Base-by-base conservation (phyloP, 2,113 vertebrate genomes). In the Capreolus pygargus region DNA sequence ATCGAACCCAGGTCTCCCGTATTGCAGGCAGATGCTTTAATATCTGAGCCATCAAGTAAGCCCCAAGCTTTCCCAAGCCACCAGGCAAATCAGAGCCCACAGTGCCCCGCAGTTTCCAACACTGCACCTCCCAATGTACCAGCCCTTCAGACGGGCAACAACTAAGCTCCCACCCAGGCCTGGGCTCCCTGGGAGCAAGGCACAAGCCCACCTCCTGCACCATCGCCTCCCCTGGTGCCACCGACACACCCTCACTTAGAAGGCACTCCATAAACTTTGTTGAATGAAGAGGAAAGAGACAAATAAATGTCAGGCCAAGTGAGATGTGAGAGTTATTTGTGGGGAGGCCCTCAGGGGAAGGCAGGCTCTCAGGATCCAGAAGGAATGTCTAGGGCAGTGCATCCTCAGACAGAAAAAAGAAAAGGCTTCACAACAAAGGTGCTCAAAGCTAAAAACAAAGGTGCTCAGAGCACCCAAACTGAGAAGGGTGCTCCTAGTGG, bases 191-290 rank as follows among this genome's bases (percentile, higher is more conserved):
- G 43, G 57, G 39, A 19, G 11, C 19, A 25, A 60, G 17, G 15
- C 5, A 1, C 5, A 1, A 8, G 27, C 3, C 57, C 3, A 0
- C 19, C 43, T 23, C 7, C 36, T 0, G 9, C n/a, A 12, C 45
- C 76, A 6, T 2, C 15, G 1, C 0, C 1, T 16, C 27, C 76
- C 84, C 39, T 2, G 2, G 21, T 1, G 17, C 39, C 12, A 3
- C 67, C 2, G 1, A 74, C 39, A 30, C 7, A 2, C 67, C 16
- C 3, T 45, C 36, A 6, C 19, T 28, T 7, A 2, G 1, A 58
- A 43, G 70, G 5, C 1, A 1, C 6, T 16, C 2, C 0, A 5
- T 12, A 19, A 8, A 14, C 0, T 30, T 27, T 89, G n/a, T 0
- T 16, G 12, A 12, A 43, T 15, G 76, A 78, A 28, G 11, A 36